These are phyloP conservation scores for Apodemia zela DNA, from an alignment of 2,888 invertebrate genomes.

Conservation along the genomic window DNA sequence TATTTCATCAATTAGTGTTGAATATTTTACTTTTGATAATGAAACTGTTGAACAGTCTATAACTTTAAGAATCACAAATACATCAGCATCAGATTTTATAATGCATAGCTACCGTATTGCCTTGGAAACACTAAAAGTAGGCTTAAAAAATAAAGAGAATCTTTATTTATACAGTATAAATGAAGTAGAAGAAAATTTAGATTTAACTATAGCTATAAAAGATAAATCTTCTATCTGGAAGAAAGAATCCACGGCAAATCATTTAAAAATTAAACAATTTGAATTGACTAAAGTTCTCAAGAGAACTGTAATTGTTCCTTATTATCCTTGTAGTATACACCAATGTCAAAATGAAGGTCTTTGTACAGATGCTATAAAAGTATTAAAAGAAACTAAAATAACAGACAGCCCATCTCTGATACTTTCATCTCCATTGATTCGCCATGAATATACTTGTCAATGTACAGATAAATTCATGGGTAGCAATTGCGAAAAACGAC, in stretches of 20 bases:
- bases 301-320: conserved; percentile 83
- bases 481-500: conserved; percentile 88
- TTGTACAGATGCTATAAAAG: conserved; percentile 86
- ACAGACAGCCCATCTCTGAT: conserved; percentile 90
- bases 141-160: conserved; percentile 82
- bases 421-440: conserved; percentile 89
- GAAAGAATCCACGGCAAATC: conserved; percentile 83
- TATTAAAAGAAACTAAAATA: conserved; percentile 85
- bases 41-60: conserved; percentile 90
- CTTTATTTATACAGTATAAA: conserved; percentile 87
- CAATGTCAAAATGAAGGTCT: conserved; percentile 89
- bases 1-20: conserved; percentile 90
- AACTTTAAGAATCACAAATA: conserved; percentile 86
- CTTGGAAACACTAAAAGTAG: conserved; percentile 84
- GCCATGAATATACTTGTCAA: conserved; percentile 88
- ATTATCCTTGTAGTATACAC: conserved; percentile 86
- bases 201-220: conserved; percentile 86
- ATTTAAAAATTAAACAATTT: conserved; percentile 83
- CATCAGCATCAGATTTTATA: conserved; percentile 88
- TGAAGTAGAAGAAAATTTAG: conserved; percentile 83
- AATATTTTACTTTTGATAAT: conserved; percentile 90
- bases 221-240: conserved; percentile 81
- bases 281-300: conserved; percentile 83
- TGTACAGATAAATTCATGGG: conserved; percentile 93
- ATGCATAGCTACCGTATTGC: conserved; percentile 87